Conservation (phyloP, 2,113 vertebrate species). For the Paralichthys olivaceus region DNA sequence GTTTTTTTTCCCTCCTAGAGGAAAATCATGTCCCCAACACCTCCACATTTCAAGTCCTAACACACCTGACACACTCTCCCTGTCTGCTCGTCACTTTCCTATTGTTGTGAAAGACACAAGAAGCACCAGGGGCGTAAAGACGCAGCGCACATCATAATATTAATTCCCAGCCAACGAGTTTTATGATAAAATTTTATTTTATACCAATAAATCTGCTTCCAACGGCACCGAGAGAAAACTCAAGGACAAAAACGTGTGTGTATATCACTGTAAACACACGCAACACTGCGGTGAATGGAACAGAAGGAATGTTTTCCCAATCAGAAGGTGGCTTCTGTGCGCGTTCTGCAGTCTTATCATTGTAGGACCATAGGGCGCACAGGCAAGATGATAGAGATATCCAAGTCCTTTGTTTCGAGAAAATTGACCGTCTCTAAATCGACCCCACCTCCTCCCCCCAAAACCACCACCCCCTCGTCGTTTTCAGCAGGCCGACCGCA, state of each 20-base stretch:
- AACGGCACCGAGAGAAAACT: too few species aligned
- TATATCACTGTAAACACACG: background rate
- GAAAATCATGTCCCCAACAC: constrained; percentile 12
- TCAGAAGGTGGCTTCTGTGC: background rate
- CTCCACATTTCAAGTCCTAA: background rate
- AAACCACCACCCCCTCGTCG: background rate
- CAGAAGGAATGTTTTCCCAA: background rate
- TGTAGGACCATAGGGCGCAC: background rate
- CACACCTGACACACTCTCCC: background rate
- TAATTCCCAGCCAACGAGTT: background rate
- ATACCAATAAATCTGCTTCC: too few species aligned
- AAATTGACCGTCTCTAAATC: constrained; percentile 70
- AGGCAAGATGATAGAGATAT: constrained; percentile 58
- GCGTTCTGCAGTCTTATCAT: constrained; percentile 1
- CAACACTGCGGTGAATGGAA: background rate
- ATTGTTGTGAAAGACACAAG: background rate
- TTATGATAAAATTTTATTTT: too few species aligned
- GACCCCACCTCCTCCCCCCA: background rate
- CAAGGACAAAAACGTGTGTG: background rate
- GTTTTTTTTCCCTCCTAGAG: constrained; percentile 5
- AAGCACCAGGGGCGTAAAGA: background rate
- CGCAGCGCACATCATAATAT: background rate
- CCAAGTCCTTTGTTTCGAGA: constrained; percentile 65
- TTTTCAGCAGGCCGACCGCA: constrained; percentile 27
- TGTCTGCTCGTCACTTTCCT: background rate